Base-by-base conservation (phyloP, 2,113 vertebrate species). In the Glaucomys volans region DNA sequence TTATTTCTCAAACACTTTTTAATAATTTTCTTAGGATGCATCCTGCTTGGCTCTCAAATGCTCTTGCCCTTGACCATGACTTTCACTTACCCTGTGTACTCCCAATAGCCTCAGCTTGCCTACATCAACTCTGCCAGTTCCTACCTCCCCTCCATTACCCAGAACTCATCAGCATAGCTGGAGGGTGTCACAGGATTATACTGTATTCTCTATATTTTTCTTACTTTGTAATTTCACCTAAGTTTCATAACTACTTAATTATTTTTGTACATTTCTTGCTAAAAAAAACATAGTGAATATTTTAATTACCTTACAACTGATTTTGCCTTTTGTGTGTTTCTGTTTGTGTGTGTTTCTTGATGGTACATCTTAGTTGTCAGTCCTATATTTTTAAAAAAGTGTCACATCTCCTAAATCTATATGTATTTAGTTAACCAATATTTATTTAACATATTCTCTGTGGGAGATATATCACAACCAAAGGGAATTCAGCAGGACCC, bases 1-100 rank as follows among this genome's bases (percentile, higher is more conserved):
- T 93, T 90, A 66, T 67, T 74, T 93, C 44, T 91, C 86, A 83
- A 79, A 74, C 8, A 22, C 8, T 4, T 44, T 83, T 84, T 83
- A 30, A 47, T 17, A 37, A 75, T 75, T 62, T 22, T 83, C 30
- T 90, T 22, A 69, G 40, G 2, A 5, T 87, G 26, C 8, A 42
- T 44, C 22, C 52, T 76, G 1, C 76, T 92, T 54, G 42, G 42
- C 37, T 79, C 12, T 18, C 26, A 42, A 35, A 59, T 42, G 64
- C 57, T 44, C 32, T 66, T 14, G 72, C 7, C 2, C 24, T 37
- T 82, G 47, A 75, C 35, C 12, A 0, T 13, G 52, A 7, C 32
- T 87, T 69, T 44, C 69, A 42, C 17, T 85, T 16, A 59, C 12
- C 2, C 11, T 57, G 2, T 32, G 69, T 13, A 44, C 30, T 83